These are phyloP conservation scores for Sciaenops ocellatus DNA, from an alignment of 2,797 vertebrate species.

Conservation along the genomic window DNA sequence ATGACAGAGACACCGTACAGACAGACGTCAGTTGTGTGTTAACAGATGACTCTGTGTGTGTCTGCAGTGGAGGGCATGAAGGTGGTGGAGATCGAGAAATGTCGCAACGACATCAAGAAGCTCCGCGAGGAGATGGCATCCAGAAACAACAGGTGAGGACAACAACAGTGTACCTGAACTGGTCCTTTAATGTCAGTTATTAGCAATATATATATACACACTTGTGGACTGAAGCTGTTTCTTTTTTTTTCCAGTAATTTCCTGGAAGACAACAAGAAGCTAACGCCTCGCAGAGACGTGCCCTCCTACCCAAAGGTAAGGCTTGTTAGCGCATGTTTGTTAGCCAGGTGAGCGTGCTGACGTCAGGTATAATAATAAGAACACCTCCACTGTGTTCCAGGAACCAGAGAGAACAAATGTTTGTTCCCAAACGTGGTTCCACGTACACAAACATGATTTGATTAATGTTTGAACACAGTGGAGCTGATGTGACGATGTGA, in stretches of 20 bases:
- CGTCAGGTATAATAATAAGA: neutral
- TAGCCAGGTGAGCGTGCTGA: neutral
- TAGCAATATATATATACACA: neutral
- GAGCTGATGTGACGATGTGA: neutral
- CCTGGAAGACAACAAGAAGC: constrained; percentile 89
- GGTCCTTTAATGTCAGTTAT: too few relatives aligned
- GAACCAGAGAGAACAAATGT: neutral
- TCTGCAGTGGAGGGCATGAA: constrained; percentile 94
- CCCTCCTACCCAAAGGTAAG: constrained; percentile 93
- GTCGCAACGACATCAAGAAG: constrained; percentile 94
- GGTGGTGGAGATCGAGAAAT: constrained; percentile 97
- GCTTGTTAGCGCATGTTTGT: neutral
- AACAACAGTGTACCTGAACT: too few relatives aligned
- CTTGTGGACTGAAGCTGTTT: neutral
- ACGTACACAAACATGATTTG: too few relatives aligned
- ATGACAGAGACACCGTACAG: too few relatives aligned
- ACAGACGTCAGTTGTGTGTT: neutral
- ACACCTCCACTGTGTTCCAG: neutral
- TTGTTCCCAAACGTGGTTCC: too few relatives aligned
- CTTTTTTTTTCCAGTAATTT: constrained; percentile 84
- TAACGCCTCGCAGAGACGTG: constrained; percentile 88
- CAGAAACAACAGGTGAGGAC: constrained; percentile 84
- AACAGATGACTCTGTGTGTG: constrained; percentile 44
- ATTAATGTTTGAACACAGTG: neutral
- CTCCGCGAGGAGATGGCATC: constrained; percentile 94